Conservation (phyloP, 2,113 vertebrate species). For the Chionomys nivalis region DNA sequence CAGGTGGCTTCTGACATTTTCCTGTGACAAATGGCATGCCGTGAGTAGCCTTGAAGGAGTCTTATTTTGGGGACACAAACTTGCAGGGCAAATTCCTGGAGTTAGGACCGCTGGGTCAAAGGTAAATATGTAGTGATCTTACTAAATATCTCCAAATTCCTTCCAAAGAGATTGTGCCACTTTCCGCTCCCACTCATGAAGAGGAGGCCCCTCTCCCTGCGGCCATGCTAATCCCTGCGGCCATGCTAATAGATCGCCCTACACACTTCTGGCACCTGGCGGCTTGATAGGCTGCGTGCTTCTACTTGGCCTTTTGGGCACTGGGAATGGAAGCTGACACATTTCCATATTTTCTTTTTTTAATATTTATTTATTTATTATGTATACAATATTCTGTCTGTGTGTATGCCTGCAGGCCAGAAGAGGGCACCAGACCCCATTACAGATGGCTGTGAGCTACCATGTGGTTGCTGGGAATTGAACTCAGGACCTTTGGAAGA, state of each 20-base stretch:
- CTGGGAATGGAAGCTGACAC: neutral
- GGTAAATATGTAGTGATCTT: neutral
- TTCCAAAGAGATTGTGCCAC: neutral
- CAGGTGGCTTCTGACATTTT: neutral
- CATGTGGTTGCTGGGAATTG: too few species aligned
- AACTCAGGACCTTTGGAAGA: too few species aligned
- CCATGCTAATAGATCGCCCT: neutral
- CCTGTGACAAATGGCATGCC: neutral
- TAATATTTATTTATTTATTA: too few species aligned
- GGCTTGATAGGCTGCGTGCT: neutral
- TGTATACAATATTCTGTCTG: too few species aligned
- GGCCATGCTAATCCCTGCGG: too few species aligned
- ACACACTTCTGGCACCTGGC: neutral
- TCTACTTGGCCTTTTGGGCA: neutral
- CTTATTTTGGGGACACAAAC: neutral
- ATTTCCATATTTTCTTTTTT: too few species aligned
- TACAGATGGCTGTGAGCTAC: too few species aligned
- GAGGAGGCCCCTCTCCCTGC: neutral
- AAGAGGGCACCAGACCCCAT: too few species aligned
- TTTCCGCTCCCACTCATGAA: neutral
- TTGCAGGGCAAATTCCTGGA: neutral
- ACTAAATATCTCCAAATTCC: neutral
- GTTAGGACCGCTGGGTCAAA: neutral
- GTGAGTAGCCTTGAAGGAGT: neutral
- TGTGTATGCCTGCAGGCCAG: too few species aligned